Evolutionary conservation across 2,113 vertebrate species (phyloP).

Genomic region (Leucopsar rothschildi): DNA sequence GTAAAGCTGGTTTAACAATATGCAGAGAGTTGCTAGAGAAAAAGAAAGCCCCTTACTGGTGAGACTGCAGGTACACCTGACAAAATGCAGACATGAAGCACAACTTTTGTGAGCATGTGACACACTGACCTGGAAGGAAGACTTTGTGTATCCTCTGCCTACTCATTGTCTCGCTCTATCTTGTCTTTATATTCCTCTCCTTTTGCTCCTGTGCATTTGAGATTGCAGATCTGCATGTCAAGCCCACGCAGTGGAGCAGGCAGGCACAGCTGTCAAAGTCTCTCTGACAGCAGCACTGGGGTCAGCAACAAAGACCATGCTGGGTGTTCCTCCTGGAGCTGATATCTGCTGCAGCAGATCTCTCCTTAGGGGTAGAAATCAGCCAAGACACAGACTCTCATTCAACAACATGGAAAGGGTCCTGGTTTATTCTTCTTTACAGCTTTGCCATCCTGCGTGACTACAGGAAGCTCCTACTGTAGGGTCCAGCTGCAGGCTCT

Average conservation of each 20-base stretch:
- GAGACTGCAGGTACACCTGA: background rate
- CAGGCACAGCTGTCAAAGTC: background rate
- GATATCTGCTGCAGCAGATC: too few species aligned
- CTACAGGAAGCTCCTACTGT: too few species aligned
- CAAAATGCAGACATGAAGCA: background rate
- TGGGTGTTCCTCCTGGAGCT: background rate
- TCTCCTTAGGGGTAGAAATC: too few species aligned
- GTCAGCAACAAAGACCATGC: accelerated
- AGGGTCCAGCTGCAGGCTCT: too few species aligned
- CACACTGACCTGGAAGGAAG: background rate
- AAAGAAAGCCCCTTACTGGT: background rate
- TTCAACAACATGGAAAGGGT: too few species aligned
- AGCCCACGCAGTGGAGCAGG: background rate
- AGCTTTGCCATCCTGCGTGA: too few species aligned
- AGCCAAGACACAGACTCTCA: too few species aligned
- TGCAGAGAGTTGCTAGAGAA: background rate
- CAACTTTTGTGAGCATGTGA: accelerated
- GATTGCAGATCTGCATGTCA: background rate
- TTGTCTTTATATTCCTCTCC: background rate
- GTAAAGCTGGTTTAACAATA: background rate
- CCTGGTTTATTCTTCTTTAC: too few species aligned
- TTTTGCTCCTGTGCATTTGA: background rate
- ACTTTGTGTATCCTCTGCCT: background rate
- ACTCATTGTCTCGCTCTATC: background rate
- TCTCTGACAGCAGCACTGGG: background rate